phyloP scores from a whole-genome alignment of 2,113 vertebrate genomes.

The Paedocypris sp. region DNA sequence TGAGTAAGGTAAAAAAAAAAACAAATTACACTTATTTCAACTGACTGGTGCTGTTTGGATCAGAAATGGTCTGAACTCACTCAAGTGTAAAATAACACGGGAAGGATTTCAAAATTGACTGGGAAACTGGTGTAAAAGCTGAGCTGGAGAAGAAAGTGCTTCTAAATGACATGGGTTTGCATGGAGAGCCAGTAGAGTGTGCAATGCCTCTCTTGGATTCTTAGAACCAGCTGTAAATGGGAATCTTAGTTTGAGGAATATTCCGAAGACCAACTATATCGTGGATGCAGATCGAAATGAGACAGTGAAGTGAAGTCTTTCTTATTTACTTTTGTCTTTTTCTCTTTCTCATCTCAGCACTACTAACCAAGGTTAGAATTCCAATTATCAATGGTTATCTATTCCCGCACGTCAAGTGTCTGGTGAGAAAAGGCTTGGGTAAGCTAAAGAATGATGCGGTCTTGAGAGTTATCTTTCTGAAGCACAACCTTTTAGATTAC shows the following conservation, averaged over 20 bases:
- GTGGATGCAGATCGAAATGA: too few relatives aligned
- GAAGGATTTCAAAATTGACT: conserved; percentile 11
- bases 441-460: neutral
- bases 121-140: neutral
- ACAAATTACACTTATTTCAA: neutral
- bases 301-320: too few relatives aligned
- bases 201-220: neutral
- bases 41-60: neutral
- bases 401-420: conserved; percentile 1
- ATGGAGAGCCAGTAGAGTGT: conserved; percentile 17
- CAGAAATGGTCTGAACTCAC: neutral
- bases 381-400: conserved; percentile 4
- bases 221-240: conserved; percentile 15
- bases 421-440: neutral
- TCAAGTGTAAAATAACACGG: conserved; percentile 23
- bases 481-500: conserved; percentile 21
- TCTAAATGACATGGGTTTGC: conserved; percentile 22
- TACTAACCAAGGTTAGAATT: too few relatives aligned
- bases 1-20: neutral
- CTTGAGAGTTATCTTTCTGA: conserved; percentile 24
- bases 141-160: conserved; percentile 11
- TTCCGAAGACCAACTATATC: too few relatives aligned
- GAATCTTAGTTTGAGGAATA: too few relatives aligned
- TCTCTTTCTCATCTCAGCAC: too few relatives aligned
- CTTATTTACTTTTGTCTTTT: too few relatives aligned